phyloP scores from a whole-genome alignment of 2,113 vertebrate species.

The Syngnathus floridae region DNA sequence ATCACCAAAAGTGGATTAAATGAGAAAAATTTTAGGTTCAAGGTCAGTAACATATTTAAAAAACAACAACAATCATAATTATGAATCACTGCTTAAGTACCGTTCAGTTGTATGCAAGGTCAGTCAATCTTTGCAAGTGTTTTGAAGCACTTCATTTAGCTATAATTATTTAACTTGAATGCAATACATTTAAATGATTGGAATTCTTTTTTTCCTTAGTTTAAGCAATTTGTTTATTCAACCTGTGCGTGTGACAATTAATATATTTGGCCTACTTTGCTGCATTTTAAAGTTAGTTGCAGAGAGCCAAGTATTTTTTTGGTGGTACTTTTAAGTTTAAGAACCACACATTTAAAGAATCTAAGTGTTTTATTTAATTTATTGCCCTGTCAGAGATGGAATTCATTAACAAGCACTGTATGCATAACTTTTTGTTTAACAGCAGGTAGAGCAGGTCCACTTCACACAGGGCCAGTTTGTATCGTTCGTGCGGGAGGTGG shows the following conservation, averaged over 20 bases:
- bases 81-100: neutral
- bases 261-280: too few species aligned
- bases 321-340: neutral
- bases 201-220: too few species aligned
- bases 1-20: neutral
- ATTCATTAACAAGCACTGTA: neutral
- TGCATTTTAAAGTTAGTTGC: neutral
- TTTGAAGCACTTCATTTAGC: too few species aligned
- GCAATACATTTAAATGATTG: too few species aligned
- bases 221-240: too few species aligned
- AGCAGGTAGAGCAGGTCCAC: neutral
- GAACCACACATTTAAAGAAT: neutral
- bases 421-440: neutral
- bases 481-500: slow-evolving; percentile 1
- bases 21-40: too few species aligned
- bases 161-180: too few species aligned
- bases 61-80: too few species aligned
- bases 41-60: too few species aligned
- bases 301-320: neutral
- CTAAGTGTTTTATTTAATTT: neutral
- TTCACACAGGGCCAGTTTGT: neutral
- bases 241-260: too few species aligned
- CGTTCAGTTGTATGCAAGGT: neutral
- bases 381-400: neutral
- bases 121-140: too few species aligned